Base-by-base conservation (phyloP, 1,140 invertebrate species). In the Trialeurodes vaporariorum region DNA sequence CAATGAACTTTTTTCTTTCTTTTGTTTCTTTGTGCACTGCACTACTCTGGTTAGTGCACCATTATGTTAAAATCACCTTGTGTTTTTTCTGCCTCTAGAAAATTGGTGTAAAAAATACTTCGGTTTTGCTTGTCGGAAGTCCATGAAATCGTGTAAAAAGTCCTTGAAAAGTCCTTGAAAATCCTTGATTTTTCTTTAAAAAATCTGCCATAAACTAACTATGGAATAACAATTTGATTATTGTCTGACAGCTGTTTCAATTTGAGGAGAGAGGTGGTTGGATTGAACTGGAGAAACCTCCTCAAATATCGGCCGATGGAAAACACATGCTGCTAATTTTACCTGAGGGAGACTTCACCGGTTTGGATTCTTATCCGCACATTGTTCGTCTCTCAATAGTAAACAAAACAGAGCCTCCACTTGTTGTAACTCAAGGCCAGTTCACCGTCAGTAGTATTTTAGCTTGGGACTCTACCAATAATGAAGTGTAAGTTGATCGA, bases 381-480 rank as follows among this genome's bases (percentile, higher is more conserved):
- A 76, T 91, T 25, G 82, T 83, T 21, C 73, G 86, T 60, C 77
- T 90, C 63, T 77, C 62, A 59, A 70, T 67, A 69, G 67, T 59
- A 77, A 78, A 65, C 68, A 74, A 69, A 72, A 75, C 59, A 70
- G 68, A n/a, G 72, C 75, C 67, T 73, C 73, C 87, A 60, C 77
- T 94, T 61, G n/a, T n/a, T n/a, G n/a, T n/a, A n/a, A 93, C 90
- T 62, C 82, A 80, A 26, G 91, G 90, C 26, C 81, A 83, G 67
- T 90, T 85, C 76, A 87, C 88, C 67, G 92, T 96, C 22, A 86
- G 84, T 11, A 84, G 88, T 72, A 89, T 97, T 68, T 77, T 93
- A 1, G 81, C 84, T 25, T 94, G 90, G 88, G 87, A 93, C 73
- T 76, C 86, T 67, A 77, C 84, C 27, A 82, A 82, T 59, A 78